A percentile compares a stretch with the other conserved stretches of the same genome.
Conservation (phyloP, 53 echinoderm and acorn worm genomes). For the Hippasteria phrygiana region DNA sequence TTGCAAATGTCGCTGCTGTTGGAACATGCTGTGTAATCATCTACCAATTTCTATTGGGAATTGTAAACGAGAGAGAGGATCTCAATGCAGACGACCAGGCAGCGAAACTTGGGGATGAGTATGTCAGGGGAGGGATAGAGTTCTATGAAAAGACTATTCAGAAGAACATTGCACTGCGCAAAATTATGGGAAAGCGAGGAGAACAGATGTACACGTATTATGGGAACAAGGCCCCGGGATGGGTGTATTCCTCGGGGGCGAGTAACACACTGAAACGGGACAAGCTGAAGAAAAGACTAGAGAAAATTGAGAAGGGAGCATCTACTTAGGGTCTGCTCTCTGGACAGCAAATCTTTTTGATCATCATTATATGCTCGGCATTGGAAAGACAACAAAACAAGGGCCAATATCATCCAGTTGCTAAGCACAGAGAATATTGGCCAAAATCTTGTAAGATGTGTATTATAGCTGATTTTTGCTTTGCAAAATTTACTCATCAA, state of each 20-base stretch:
- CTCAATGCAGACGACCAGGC: slow-evolving; percentile 71
- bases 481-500: too few species aligned
- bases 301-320: slow-evolving; percentile 30
- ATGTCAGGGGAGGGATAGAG: slow-evolving; percentile 84
- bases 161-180: slow-evolving; percentile 83
- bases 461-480: too few species aligned
- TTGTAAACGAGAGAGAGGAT: slow-evolving; percentile 77
- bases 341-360: not conserved
- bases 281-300: slow-evolving; percentile 66
- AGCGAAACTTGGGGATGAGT: slow-evolving; percentile 70
- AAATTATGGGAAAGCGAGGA: slow-evolving; percentile 78
- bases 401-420: too few species aligned
- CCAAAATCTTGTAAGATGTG: too few species aligned
- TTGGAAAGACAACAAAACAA: too few species aligned
- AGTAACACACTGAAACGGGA: slow-evolving; percentile 79
- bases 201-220: slow-evolving; percentile 90
- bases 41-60: slow-evolving; percentile 77
- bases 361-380: not conserved
- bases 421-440: too few species aligned
- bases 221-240: slow-evolving; percentile 80
- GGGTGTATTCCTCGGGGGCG: slow-evolving; percentile 75
- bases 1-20: slow-evolving; percentile 51
- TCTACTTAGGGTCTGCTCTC: not conserved
- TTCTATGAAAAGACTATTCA: slow-evolving; percentile 82
- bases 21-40: slow-evolving; percentile 31